phyloP scores from a whole-genome alignment of 2,113 vertebrate species.

The Phalacrocorax pelagicus region DNA sequence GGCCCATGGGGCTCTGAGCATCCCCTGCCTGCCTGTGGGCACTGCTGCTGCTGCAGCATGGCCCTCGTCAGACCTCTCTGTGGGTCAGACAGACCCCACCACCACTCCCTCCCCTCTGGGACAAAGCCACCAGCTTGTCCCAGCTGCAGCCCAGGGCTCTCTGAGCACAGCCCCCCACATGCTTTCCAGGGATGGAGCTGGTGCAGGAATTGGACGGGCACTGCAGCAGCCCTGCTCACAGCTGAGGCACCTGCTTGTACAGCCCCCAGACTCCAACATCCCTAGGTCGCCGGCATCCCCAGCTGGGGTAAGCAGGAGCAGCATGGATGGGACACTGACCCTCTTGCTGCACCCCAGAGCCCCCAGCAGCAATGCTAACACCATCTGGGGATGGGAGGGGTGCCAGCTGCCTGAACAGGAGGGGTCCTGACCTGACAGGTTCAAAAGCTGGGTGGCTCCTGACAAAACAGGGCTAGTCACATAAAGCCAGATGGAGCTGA shows the following conservation, averaged over 20 bases:
- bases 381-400: fast-evolving
- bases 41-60: neutral
- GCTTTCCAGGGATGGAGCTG: neutral
- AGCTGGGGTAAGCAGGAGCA: neutral
- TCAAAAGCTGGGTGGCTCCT: neutral
- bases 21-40: neutral
- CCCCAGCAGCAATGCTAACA: neutral
- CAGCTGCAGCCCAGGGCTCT: neutral
- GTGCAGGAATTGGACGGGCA: fast-evolving
- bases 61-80: neutral
- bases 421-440: neutral
- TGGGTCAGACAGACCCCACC: neutral
- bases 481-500: neutral
- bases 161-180: neutral
- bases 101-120: neutral
- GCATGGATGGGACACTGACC: neutral
- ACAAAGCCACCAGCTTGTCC: neutral
- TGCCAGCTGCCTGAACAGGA: neutral
- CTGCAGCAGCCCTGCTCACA: neutral
- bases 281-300: neutral
- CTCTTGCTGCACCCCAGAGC: neutral
- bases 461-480: neutral
- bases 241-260: neutral
- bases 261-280: neutral
- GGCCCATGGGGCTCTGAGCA: neutral